Evolutionary conservation across 1,140 invertebrate species (phyloP).

Genomic region (Drosophila albomicans): DNA sequence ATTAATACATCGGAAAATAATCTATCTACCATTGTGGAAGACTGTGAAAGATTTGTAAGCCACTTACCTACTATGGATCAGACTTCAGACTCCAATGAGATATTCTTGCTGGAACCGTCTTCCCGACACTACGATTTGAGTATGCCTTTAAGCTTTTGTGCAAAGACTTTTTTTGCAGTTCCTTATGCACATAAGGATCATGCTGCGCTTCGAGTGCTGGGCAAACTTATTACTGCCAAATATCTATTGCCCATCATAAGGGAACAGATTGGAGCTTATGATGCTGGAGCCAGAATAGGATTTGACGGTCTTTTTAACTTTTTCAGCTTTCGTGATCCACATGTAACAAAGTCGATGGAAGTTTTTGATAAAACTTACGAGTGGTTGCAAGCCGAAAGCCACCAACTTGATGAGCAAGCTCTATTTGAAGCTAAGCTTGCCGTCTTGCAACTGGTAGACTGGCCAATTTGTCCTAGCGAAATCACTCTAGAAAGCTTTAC

Average conservation of each 20-base stretch:
- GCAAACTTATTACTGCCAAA: conserved; percentile 90
- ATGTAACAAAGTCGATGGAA: conserved; percentile 90
- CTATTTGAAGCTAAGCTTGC: conserved; percentile 94
- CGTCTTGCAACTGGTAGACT: conserved; percentile 92
- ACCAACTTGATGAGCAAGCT: conserved; percentile 86
- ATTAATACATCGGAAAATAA: conserved; percentile 88
- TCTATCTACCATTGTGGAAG: conserved; percentile 84
- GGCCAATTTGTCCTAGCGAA: conserved; percentile 91
- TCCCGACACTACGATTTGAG: conserved; percentile 92
- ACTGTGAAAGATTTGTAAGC: conserved; percentile 85
- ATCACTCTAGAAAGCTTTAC: conserved; percentile 90
- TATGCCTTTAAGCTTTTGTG: conserved; percentile 93
- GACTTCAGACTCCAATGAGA: conserved; percentile 61
- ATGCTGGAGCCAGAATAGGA: conserved; percentile 90
- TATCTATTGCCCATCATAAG: conserved; percentile 93
- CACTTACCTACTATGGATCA: conserved; percentile 73
- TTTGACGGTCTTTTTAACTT: conserved; percentile 90
- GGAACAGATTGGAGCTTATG: conserved; percentile 97
- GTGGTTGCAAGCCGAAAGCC: conserved; percentile 88
- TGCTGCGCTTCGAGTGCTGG: conserved; percentile 90
- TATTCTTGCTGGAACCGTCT: conserved; percentile 57
- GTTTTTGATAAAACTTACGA: conserved; percentile 90
- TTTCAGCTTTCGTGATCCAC: conserved; percentile 94
- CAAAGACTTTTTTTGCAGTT: conserved; percentile 91
- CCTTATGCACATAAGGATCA: conserved; percentile 92